These are phyloP conservation scores for Machimus rusticus DNA, from an alignment of 2,888 invertebrate genomes.

Conservation along the genomic window DNA sequence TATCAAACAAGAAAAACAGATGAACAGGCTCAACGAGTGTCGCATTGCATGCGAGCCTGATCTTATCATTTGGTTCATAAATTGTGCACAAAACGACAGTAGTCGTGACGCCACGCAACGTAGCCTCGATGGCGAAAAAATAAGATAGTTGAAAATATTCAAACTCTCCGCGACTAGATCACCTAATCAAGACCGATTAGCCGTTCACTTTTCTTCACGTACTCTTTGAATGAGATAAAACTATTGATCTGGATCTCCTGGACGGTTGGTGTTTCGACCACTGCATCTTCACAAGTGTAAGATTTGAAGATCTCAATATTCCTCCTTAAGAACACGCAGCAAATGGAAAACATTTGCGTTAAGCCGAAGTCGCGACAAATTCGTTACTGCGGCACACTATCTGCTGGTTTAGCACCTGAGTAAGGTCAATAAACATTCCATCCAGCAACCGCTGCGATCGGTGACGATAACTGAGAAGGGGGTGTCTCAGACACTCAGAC, in stretches of 20 bases:
- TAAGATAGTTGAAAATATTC: not conserved
- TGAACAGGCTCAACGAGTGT: not conserved
- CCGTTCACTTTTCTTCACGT: not conserved
- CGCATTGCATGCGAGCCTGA: not conserved
- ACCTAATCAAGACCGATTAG: not conserved
- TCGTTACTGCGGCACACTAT: conserved; percentile 5
- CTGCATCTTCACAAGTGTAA: not conserved
- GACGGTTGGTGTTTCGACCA: not conserved
- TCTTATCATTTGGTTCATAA: not conserved
- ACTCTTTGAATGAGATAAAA: not conserved
- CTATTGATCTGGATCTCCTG: not conserved
- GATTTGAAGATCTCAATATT: not conserved
- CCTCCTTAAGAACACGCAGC: not conserved
- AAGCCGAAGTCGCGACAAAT: not conserved
- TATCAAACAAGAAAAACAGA: not conserved
- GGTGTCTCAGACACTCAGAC: not conserved
- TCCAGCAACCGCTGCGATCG: not conserved
- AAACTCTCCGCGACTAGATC: not conserved
- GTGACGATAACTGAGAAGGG: not conserved
- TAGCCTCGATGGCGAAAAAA: not conserved
- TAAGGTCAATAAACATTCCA: not conserved
- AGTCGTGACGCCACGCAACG: not conserved
- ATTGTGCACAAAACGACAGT: not conserved
- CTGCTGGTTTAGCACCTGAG: not conserved
- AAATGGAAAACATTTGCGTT: conserved; percentile 7